Conservation (phyloP, 1,140 invertebrate species). For the Diploscapter pachys region DNA sequence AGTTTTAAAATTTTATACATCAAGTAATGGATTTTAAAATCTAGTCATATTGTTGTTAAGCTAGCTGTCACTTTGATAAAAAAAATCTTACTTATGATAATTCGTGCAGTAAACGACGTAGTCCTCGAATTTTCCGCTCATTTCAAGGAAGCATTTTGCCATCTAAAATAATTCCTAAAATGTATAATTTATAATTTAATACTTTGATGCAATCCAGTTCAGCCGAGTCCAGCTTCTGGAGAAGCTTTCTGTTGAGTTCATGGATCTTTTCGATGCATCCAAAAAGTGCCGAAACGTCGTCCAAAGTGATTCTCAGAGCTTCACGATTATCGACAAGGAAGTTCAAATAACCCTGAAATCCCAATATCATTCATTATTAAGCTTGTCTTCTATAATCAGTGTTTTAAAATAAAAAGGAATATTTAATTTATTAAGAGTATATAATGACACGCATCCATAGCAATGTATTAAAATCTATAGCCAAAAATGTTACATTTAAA, state of each 20-base stretch:
- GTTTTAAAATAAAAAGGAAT: no score
- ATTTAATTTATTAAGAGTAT: no score
- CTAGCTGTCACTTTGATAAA: not conserved
- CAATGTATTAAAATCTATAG: no score
- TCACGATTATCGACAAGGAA: constrained; percentile 71
- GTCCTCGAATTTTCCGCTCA: constrained; percentile 82
- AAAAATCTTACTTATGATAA: constrained; percentile 69
- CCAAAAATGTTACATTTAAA: no score
- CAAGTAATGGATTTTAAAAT: no score
- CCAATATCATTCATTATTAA: not conserved
- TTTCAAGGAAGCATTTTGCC: constrained; percentile 81
- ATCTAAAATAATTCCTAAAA: constrained; percentile 69
- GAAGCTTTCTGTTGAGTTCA: constrained; percentile 75
- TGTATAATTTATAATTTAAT: not conserved
- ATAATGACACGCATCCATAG: no score
- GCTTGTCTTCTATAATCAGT: no score
- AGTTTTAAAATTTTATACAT: no score
- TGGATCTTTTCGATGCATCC: constrained; percentile 89
- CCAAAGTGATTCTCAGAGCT: constrained; percentile 64
- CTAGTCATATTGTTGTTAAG: constrained; percentile 1
- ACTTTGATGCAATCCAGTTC: constrained; percentile 66
- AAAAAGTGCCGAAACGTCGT: constrained; percentile 77
- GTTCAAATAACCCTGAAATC: constrained; percentile 76
- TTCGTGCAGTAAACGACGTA: constrained; percentile 91
- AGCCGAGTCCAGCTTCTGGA: constrained; percentile 74